These are phyloP conservation scores for Platynereis dumerilii DNA, from an alignment of 2,888 invertebrate species.

Conservation along the genomic window DNA sequence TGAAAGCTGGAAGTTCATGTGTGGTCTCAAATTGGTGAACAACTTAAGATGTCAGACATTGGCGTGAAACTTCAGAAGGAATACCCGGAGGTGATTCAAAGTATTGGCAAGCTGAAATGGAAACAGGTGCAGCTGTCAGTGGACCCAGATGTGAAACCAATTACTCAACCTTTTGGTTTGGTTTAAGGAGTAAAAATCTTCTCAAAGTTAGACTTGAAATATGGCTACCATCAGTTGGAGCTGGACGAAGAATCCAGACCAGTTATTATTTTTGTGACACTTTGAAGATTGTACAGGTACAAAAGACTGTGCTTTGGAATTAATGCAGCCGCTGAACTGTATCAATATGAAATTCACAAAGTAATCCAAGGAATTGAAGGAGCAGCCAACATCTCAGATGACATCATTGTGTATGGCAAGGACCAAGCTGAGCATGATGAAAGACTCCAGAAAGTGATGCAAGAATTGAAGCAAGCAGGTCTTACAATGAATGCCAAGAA, in stretches of 20 bases:
- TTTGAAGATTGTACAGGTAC: slow-evolving; percentile 18
- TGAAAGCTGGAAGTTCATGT: too few relatives aligned
- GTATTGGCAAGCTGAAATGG: too few relatives aligned
- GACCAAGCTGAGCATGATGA: slow-evolving; percentile 13
- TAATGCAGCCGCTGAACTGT: slow-evolving; percentile 19
- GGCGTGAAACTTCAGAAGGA: too few relatives aligned
- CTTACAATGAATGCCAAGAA: slow-evolving; percentile 9
- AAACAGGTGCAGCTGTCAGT: too few relatives aligned
- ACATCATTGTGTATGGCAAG: slow-evolving; percentile 10
- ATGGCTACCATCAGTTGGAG: background rate
- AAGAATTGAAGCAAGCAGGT: slow-evolving; percentile 17
- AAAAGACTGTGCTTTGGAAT: slow-evolving; percentile 27
- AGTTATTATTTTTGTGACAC: slow-evolving; percentile 22
- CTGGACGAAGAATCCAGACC: background rate
- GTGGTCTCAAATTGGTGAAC: too few relatives aligned
- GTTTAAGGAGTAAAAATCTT: too few relatives aligned
- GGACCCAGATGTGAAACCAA: too few relatives aligned
- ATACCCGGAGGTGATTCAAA: too few relatives aligned
- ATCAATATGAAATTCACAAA: slow-evolving; percentile 11
- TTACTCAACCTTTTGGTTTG: too few relatives aligned
- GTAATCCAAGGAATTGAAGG: too few relatives aligned
- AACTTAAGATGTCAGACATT: too few relatives aligned
- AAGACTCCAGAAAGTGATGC: slow-evolving; percentile 24
- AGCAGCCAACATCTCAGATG: slow-evolving; percentile 10
- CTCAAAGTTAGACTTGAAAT: slow-evolving; percentile 18